phyloP scores from a whole-genome alignment of 2,113 vertebrate species.

The Petroica traversi region DNA sequence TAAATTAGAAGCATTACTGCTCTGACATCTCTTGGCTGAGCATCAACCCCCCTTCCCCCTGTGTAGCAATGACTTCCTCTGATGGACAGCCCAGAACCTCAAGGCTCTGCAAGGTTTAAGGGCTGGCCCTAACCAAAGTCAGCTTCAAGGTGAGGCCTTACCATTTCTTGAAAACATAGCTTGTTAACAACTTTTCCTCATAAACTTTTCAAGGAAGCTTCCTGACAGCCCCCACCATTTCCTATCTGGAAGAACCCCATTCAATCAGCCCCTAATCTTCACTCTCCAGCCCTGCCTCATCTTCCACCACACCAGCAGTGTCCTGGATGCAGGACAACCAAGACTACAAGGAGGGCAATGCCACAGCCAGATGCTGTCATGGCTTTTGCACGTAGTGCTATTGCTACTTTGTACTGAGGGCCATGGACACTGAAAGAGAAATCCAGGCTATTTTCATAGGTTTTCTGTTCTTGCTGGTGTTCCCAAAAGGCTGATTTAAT shows the following conservation, averaged over 20 bases:
- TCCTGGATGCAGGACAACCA: not conserved
- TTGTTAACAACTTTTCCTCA: not conserved
- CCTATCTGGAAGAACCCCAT: not conserved
- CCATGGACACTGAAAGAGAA: not conserved
- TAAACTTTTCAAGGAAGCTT: not conserved
- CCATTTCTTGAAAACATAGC: not conserved
- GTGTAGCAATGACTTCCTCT: not conserved
- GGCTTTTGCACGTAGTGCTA: not conserved
- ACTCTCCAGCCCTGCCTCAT: not conserved
- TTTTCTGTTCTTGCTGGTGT: not conserved
- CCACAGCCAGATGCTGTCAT: not conserved
- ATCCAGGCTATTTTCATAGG: not conserved
- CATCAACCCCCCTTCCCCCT: fast-evolving
- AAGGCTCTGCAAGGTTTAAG: not conserved
- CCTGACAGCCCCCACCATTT: not conserved
- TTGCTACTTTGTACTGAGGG: not conserved
- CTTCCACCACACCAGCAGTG: not conserved
- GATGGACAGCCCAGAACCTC: not conserved
- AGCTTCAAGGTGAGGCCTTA: not conserved
- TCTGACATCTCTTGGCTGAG: not conserved
- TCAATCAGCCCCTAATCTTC: not conserved
- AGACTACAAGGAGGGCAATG: not conserved
- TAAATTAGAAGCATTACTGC: not conserved
- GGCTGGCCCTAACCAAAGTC: not conserved
- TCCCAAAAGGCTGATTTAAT: not conserved